A percentile compares a stretch with the other conserved stretches of the same genome.
phyloP scores from a whole-genome alignment of 64 coral and sea anemone species.

The Trachythela sp. region DNA sequence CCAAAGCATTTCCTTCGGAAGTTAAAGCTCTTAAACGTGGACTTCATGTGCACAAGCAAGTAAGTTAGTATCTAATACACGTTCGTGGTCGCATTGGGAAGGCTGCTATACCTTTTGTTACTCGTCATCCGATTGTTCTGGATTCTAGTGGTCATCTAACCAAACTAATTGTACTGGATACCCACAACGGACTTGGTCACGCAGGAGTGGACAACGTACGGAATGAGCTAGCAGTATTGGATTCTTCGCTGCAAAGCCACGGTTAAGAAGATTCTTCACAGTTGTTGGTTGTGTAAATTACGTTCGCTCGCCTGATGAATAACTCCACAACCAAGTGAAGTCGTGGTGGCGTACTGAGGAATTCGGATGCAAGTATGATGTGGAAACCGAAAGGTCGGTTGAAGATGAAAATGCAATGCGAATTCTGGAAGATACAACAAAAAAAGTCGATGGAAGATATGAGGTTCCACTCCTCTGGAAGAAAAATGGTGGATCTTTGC shows the following conservation, averaged over 20 bases:
- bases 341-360: no score
- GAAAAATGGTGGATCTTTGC: no score
- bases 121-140: neutral
- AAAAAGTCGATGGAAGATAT: no score
- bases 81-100: constrained; percentile 3
- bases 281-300: neutral
- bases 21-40: neutral
- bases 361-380: no score
- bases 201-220: constrained; percentile 15
- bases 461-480: no score
- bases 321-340: no score
- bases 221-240: constrained; percentile 32
- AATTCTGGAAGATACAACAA: no score
- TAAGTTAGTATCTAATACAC: neutral
- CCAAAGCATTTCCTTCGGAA: neutral
- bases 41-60: no score
- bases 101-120: neutral
- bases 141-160: neutral
- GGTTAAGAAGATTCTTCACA: neutral
- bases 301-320: no score
- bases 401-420: no score
- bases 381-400: no score
- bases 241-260: neutral
- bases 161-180: neutral
- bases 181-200: constrained; percentile 9